Percentiles rank a stretch among this genome's conserved stretches.
Conservation (phyloP, 2,888 invertebrate genomes). For the Neoitamus cyanurus region DNA sequence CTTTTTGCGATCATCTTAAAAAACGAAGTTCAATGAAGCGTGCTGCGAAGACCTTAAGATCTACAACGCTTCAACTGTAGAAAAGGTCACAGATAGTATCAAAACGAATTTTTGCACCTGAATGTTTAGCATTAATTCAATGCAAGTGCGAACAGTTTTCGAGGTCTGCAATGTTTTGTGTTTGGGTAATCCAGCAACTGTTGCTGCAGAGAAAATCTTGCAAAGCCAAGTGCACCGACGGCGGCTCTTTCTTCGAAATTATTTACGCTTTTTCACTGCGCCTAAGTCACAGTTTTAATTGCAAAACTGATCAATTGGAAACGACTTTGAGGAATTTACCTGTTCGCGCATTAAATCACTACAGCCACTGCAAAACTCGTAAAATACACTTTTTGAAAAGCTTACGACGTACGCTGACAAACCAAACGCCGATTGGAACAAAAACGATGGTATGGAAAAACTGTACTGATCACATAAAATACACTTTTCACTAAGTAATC, state of each 20-base stretch:
- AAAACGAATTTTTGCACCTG: not conserved
- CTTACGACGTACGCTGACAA: not conserved
- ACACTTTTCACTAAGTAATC: not conserved
- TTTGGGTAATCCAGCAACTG: not conserved
- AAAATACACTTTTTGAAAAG: not conserved
- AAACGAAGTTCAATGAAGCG: not conserved
- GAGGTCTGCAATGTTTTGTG: slow-evolving; percentile 2
- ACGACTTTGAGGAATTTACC: slow-evolving; percentile 42
- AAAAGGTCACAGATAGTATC: slow-evolving; percentile 3
- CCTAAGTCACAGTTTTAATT: slow-evolving; percentile 10
- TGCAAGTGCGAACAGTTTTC: slow-evolving; percentile 1
- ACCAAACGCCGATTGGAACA: not conserved
- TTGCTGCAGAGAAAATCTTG: not conserved
- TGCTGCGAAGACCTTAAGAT: slow-evolving; percentile 17
- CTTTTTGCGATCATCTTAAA: not conserved
- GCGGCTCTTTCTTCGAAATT: slow-evolving; percentile 5
- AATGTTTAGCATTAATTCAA: slow-evolving; percentile 5
- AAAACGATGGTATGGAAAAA: not conserved
- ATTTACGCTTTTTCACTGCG: not conserved
- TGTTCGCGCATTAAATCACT: slow-evolving; percentile 14
- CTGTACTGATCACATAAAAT: not conserved
- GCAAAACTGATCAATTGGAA: slow-evolving; percentile 45
- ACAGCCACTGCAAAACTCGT: slow-evolving; percentile 6
- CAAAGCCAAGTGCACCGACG: slow-evolving; percentile 7
- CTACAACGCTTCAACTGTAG: slow-evolving; percentile 10